Evolutionary conservation across 2,797 vertebrate genomes (phyloP).

Genomic region (Podarcis siculus): DNA sequence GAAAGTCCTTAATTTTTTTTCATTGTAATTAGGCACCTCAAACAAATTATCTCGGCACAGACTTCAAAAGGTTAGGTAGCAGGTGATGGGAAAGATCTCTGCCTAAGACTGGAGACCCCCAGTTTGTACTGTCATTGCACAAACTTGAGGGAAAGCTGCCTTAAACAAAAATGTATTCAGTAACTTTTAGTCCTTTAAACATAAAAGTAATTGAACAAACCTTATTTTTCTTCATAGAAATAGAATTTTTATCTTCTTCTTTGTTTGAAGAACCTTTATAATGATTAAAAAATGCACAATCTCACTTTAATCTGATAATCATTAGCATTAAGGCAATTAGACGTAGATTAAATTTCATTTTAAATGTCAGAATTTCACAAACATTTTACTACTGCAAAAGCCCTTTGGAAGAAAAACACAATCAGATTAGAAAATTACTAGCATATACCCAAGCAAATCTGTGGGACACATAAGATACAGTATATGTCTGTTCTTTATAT

Average conservation of each 20-base stretch:
- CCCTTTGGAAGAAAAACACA: background rate
- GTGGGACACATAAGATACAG: background rate
- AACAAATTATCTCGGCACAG: background rate
- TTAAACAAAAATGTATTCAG: too few relatives aligned
- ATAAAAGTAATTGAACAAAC: slow-evolving; percentile 69
- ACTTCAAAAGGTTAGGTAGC: too few relatives aligned
- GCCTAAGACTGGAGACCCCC: too few relatives aligned
- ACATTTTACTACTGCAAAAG: background rate
- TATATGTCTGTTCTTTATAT: background rate
- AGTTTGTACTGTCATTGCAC: too few relatives aligned
- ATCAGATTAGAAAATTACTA: background rate
- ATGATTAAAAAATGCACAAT: background rate
- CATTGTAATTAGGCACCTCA: background rate
- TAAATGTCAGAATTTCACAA: background rate
- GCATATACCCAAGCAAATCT: background rate
- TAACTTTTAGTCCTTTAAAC: slow-evolving; percentile 12
- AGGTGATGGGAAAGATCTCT: too few relatives aligned
- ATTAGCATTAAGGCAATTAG: slow-evolving; percentile 24
- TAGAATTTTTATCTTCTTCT: slow-evolving; percentile 68
- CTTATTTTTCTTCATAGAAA: slow-evolving; percentile 71
- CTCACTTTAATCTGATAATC: background rate
- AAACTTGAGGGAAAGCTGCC: too few relatives aligned
- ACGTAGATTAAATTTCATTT: background rate
- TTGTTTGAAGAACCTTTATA: slow-evolving; percentile 55
- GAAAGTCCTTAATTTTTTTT: background rate